phyloP scores from a whole-genome alignment of 1,140 invertebrate species.

The Leucophenga varia region DNA sequence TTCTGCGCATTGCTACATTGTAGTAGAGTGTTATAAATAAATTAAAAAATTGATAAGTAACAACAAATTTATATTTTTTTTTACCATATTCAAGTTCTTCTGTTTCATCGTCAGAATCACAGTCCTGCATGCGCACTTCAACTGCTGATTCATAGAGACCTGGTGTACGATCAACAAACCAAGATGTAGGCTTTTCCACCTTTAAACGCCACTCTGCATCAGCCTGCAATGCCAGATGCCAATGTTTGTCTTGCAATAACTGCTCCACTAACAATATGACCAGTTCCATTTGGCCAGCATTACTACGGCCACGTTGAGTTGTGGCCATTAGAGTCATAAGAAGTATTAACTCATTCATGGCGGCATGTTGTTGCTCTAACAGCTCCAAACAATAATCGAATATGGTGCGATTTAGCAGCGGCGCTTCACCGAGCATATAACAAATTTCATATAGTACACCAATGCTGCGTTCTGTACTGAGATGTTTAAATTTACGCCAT shows the following conservation, averaged over 20 bases:
- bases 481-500: conserved; percentile 48
- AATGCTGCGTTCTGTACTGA: conserved; percentile 25
- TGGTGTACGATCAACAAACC: conserved; percentile 48
- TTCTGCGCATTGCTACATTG: no score
- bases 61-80: no score
- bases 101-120: conserved; percentile 45
- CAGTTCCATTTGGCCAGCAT: conserved; percentile 21
- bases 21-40: no score
- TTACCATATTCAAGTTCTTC: conserved; percentile 15
- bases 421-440: conserved; percentile 25
- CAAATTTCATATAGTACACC: conserved; percentile 33
- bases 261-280: conserved; percentile 29
- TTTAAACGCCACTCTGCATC: conserved; percentile 35
- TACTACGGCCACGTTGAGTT: conserved; percentile 1
- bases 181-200: conserved; percentile 36
- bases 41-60: no score
- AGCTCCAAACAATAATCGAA: conserved; percentile 39
- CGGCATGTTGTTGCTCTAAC: conserved; percentile 23
- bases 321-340: conserved; percentile 31
- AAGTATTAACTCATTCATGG: conserved; percentile 43
- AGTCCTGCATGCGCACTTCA: conserved; percentile 45
- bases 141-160: conserved; percentile 49
- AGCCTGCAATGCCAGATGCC: conserved; percentile 40
- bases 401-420: conserved; percentile 21
- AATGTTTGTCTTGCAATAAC: conserved; percentile 37